Evolutionary conservation across 2,113 vertebrate species (phyloP), one percentile per base, ranked within the genome.

Genomic region (Gavialis gangeticus): DNA sequence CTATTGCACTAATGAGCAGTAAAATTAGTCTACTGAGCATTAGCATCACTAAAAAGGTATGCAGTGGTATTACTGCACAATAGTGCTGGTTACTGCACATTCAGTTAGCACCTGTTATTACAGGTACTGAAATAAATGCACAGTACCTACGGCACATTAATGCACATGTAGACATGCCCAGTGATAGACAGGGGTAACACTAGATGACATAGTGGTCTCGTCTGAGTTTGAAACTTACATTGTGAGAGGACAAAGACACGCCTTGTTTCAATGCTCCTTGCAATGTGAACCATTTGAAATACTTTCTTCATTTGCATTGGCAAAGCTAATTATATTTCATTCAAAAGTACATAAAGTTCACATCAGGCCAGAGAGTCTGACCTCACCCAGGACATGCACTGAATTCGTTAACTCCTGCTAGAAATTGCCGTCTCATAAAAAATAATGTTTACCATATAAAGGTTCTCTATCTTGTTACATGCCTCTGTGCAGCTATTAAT

Each of bases 191-290:
- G 46, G 46, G 46, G 46, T 46, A 46, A 46, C 46, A 46, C 46
- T 9, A 46, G 46, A 46, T 46, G 7, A 46, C 46, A 3, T 9
- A 46, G 46, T 46, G 46, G 46, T 46, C 46, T 46, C 46, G 7
- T 46, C 46, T 46, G 46, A 46, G 46, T 46, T 46, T 57, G 16
- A 75, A 59, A 28, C 25, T 56, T 34, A 21, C 82, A 66, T 93
- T 77, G 15, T 16, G 27, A 58, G 64, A 82, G 64, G 57, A 34
- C 69, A 88, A 57, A 25, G 6, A 4, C 46, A 28, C 0, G 0
- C 0, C 0, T 37, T 21, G 21, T 60, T 24, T 30, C 21, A 37
- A 11, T 16, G 15, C 1, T 28, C 2, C n/a, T 27, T 16, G 11
- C 30, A 37, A 10, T 4, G n/a, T 28, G 56, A 75, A 14, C 34